Conservation (phyloP, 2,797 vertebrate species). For the Intellagama lesueurii region DNA sequence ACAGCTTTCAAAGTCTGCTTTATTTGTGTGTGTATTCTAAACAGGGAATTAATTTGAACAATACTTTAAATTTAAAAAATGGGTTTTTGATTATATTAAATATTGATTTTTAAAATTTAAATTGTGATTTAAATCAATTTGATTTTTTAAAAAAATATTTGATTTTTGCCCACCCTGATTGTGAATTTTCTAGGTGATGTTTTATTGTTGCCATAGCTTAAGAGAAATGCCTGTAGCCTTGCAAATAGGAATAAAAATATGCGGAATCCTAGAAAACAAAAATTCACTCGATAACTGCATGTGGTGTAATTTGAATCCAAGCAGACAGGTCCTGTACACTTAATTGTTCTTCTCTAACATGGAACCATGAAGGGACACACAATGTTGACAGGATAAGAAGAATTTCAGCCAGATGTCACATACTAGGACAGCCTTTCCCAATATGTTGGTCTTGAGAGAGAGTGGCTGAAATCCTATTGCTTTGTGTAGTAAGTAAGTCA, state of each 20-base stretch:
- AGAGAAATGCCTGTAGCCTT: no score
- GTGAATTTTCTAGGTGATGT: no score
- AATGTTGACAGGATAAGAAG: not conserved
- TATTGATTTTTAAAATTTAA: no score
- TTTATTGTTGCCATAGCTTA: no score
- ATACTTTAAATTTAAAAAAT: slow-evolving; percentile 13
- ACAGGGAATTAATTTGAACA: slow-evolving; percentile 50
- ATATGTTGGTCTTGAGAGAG: not conserved
- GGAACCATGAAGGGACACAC: not conserved
- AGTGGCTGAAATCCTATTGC: no score
- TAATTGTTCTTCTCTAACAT: not conserved
- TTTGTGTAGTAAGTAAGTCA: no score
- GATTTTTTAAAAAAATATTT: no score
- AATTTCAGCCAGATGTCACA: not conserved
- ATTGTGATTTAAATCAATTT: no score
- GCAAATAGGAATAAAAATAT: no score
- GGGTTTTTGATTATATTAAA: no score
- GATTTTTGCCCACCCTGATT: no score
- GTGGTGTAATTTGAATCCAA: not conserved
- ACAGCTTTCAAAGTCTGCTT: slow-evolving; percentile 27
- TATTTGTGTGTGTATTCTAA: slow-evolving; percentile 46
- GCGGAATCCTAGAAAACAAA: not conserved
- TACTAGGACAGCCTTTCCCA: not conserved
- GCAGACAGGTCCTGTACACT: not conserved
- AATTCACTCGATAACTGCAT: not conserved